Evolutionary conservation across 2,888 invertebrate species (phyloP), one percentile per base, ranked within the genome.

Genomic region (Vesta saturnalis): DNA sequence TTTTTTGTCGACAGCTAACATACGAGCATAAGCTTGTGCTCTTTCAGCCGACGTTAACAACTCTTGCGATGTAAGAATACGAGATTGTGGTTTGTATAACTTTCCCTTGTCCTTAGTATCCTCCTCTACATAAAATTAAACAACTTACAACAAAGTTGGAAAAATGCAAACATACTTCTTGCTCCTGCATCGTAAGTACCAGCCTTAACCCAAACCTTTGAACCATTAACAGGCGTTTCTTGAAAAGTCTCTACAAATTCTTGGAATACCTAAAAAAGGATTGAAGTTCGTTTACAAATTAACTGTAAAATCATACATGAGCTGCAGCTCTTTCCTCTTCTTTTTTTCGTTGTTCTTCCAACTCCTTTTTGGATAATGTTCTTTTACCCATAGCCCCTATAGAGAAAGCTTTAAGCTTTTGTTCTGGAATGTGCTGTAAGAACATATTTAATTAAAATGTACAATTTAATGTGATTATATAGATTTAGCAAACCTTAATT

Each of bases 181-280:
- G 94, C 93, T 21, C 96, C 96, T 58, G 96, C 95, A 90, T 97
- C 96, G 79, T 98, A 98, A 0, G 97, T 95, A 61, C 97, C 98
- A 65, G 98, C 99, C 85, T 98, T 96, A 4, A 99, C 94, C 96
- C 99, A 99, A 49, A 97, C 92, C 86, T 97, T 98, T 56, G 87
- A 88, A 14, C 93, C 90, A 76, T 89, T 89, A 60, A 90, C 89
- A 0, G 94, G 92, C 0, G 91, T 89, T 76, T 96, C 96, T 88
- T 96, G 95, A 85, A 99, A 99, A 5, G 97, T 96, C 75, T 96
- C 96, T 49, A 98, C 95, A 88, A 98, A 99, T 83, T 98, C 97
- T 87, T 97, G 94, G 83, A 96, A 98, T 0, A 94, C 97, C 92
- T 93, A 77, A 60, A 22, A 19, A 47, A 46, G 43, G 22, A 58